A percentile compares a stretch with the other conserved stretches of the same genome.
phyloP scores from a whole-genome alignment of 2,888 invertebrate genomes.

The Hydroisotoma schaefferi region DNA sequence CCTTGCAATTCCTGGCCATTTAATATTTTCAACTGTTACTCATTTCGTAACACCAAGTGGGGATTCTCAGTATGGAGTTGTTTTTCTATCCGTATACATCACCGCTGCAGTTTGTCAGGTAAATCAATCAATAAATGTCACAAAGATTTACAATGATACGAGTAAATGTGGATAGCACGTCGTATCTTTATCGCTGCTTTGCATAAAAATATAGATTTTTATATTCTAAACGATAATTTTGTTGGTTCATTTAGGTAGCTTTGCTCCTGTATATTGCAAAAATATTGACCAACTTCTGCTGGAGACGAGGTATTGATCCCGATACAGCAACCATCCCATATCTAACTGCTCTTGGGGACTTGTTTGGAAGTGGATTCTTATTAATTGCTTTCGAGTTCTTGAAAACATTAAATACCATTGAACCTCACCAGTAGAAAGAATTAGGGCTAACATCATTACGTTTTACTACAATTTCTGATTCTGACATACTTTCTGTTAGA shows the following conservation, averaged over 20 bases:
- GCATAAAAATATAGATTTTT: not conserved
- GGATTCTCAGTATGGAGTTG: constrained; percentile 27
- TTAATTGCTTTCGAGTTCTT: constrained; percentile 61
- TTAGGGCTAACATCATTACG: too few species aligned
- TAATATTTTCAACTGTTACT: constrained; percentile 42
- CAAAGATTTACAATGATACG: too few species aligned
- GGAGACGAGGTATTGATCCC: constrained; percentile 76
- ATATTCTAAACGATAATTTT: not conserved
- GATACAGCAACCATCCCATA: constrained; percentile 88
- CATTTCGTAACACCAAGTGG: constrained; percentile 22
- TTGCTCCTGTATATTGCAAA: constrained; percentile 74
- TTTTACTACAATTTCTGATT: too few species aligned
- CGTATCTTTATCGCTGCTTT: not conserved
- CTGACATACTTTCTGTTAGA: too few species aligned
- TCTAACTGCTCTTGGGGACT: constrained; percentile 81
- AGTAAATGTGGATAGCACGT: not conserved
- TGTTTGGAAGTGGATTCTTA: constrained; percentile 75
- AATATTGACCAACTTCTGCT: constrained; percentile 77
- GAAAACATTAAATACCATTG: not conserved
- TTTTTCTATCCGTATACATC: constrained; percentile 39
- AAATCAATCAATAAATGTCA: not conserved
- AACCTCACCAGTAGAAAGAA: too few species aligned
- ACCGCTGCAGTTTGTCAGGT: constrained; percentile 41
- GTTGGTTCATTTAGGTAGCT: constrained; percentile 56
- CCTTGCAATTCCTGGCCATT: constrained; percentile 43